These are phyloP conservation scores for Epinephelus fuscoguttatus DNA, from an alignment of 2,113 vertebrate species.

Conservation along the genomic window DNA sequence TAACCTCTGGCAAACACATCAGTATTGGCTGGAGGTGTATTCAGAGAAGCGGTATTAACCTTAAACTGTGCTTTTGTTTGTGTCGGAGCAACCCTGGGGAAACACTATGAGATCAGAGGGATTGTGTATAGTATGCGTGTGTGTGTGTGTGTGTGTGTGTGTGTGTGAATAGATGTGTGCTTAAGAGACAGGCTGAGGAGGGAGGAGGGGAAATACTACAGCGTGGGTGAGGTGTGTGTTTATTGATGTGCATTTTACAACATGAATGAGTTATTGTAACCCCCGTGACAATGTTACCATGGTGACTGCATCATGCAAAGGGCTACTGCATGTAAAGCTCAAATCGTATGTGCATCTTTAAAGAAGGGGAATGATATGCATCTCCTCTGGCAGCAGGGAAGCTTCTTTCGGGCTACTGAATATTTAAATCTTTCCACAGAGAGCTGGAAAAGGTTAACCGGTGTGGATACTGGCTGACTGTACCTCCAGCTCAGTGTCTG, in stretches of 20 bases:
- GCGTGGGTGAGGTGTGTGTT: not conserved
- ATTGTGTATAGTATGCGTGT: not conserved
- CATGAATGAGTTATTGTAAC: not conserved
- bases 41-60: conserved; percentile 38
- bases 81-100: not conserved
- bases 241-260: not conserved
- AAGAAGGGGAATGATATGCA: not conserved
- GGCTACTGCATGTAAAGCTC: not conserved
- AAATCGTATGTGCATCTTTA: not conserved
- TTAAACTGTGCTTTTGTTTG: conserved; percentile 41
- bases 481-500: conserved; percentile 41
- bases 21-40: conserved; percentile 15
- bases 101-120: conserved; percentile 12
- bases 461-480: conserved; percentile 23
- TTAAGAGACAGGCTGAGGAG: not conserved
- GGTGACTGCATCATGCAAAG: not conserved
- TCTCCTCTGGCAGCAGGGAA: conserved; percentile 1
- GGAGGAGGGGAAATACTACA: not conserved
- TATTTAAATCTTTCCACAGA: conserved; percentile 3
- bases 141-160: not conserved
- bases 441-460: conserved; percentile 47
- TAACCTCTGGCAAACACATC: conserved; percentile 23
- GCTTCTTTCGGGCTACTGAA: conserved; percentile 3
- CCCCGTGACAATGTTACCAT: conserved; percentile 18
- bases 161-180: not conserved